Percentiles rank a stretch among this genome's conserved stretches.
phyloP scores from a whole-genome alignment of 2,888 invertebrate genomes.

The Furcula furcula region DNA sequence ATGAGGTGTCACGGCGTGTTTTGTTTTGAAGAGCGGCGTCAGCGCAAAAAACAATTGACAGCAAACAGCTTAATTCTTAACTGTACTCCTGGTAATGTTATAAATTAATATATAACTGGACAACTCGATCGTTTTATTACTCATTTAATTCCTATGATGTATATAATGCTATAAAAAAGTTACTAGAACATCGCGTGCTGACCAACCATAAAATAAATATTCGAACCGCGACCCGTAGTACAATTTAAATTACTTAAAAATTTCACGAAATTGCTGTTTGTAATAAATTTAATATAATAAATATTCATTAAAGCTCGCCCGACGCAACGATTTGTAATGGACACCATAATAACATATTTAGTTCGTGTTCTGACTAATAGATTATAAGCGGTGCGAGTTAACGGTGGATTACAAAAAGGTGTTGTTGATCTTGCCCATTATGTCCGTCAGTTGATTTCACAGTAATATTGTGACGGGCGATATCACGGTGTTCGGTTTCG shows the following conservation, averaged over 20 bases:
- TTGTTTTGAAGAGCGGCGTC: conserved; percentile 11
- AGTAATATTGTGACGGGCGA: conserved; percentile 50
- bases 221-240: conserved; percentile 4
- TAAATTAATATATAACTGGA: background rate
- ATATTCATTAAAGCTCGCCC: conserved; percentile 17
- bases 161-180: conserved; percentile 4
- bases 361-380: conserved; percentile 28
- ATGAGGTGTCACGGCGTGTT: conserved; percentile 18
- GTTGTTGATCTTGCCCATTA: conserved; percentile 42
- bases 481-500: conserved; percentile 44
- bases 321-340: conserved; percentile 22
- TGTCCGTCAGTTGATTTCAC: conserved; percentile 34
- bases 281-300: conserved; percentile 11
- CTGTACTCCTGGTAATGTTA: conserved; percentile 10
- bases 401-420: conserved; percentile 46
- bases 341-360: conserved; percentile 34
- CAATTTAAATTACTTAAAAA: conserved; percentile 15
- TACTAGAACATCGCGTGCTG: conserved; percentile 13
- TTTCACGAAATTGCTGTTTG: conserved; percentile 10
- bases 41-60: conserved; percentile 15
- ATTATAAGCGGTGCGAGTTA: conserved; percentile 29
- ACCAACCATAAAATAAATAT: conserved; percentile 9
- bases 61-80: conserved; percentile 11
- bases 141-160: background rate
- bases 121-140: background rate